Conservation (phyloP, 2,888 invertebrate species). For the Andrena marginata region DNA sequence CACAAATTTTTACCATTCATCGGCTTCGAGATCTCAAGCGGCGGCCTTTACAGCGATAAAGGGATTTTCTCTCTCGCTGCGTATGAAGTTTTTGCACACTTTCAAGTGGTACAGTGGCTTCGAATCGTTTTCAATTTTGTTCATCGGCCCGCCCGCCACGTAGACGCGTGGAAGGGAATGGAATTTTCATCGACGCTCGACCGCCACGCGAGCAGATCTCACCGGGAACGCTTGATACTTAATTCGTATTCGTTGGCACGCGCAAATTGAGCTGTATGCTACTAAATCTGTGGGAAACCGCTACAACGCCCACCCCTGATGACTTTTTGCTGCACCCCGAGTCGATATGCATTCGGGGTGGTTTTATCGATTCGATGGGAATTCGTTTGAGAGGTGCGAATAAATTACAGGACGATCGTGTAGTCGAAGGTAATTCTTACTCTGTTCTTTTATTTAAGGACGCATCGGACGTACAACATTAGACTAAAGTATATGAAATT, state of each 20-base stretch:
- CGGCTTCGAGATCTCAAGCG: too few relatives aligned
- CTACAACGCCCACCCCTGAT: conserved; percentile 56
- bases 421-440: background rate
- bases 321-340: conserved; percentile 49
- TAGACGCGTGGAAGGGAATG: background rate
- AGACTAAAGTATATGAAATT: too few relatives aligned
- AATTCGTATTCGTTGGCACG: conserved; percentile 78
- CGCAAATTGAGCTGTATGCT: conserved; percentile 65
- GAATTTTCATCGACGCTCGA: conserved; percentile 3
- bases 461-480: too few relatives aligned
- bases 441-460: too few relatives aligned
- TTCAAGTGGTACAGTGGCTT: background rate
- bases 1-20: background rate
- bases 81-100: too few relatives aligned
- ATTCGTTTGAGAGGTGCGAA: conserved; percentile 7
- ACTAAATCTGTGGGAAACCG: conserved; percentile 77
- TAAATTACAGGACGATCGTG: background rate
- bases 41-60: too few relatives aligned
- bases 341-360: conserved; percentile 23
- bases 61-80: too few relatives aligned
- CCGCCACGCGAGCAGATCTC: conserved; percentile 19
- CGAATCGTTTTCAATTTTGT: background rate
- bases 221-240: conserved; percentile 63
- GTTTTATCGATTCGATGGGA: conserved; percentile 40
- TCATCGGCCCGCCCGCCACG: background rate